Base-by-base conservation (phyloP, 92 coral and sea anemone genomes). In the Pocillopora grandis region DNA sequence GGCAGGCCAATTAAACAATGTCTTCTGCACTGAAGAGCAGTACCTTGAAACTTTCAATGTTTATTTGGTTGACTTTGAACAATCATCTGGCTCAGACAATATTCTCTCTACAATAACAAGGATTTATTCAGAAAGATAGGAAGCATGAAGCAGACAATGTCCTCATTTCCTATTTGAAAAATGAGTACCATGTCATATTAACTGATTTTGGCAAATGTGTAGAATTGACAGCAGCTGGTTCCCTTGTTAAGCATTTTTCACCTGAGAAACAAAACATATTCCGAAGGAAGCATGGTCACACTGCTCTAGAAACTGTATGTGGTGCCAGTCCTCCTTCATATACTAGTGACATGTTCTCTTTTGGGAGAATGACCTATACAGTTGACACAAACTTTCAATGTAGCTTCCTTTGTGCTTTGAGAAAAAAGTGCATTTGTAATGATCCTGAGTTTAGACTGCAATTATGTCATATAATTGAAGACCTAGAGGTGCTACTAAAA, bases 281-380 rank as follows among this genome's bases (percentile, higher is more conserved):
- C 10, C 3, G 1, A 42, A 42, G 49, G 49, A 42, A 6, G 7
- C 49, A 42, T 42, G 49, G 49, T 6, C 72, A 67, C 18, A 21
- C 18, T 67, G 72, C 72, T 36, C 72, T 37, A 67, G 72, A 67
- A 27, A 67, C 20, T 19, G 31, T 67, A 20, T 0, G 58, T 35
- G 76, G 76, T 35, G 57, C 56, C n/a, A 71, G 76, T 71, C 76
- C 76, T 14, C 76, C 76, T 33, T 71, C 76, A 71, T 35, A 12
- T 71, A 20, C 76, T 56, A 35, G 76, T 71, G 58, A 71, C 13
- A 18, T 62, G 18, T 62, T 11, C 19, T 62, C 66, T 14, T 62
- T 62, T 15, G 66, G 66, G 17, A 62, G 66, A 62, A 20, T 62
- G 1, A 62, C 13, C 19, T 62, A 18, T 62, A 0, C 66, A 11